phyloP scores from a whole-genome alignment of 2,888 invertebrate species.

The Atethmia centrago region DNA sequence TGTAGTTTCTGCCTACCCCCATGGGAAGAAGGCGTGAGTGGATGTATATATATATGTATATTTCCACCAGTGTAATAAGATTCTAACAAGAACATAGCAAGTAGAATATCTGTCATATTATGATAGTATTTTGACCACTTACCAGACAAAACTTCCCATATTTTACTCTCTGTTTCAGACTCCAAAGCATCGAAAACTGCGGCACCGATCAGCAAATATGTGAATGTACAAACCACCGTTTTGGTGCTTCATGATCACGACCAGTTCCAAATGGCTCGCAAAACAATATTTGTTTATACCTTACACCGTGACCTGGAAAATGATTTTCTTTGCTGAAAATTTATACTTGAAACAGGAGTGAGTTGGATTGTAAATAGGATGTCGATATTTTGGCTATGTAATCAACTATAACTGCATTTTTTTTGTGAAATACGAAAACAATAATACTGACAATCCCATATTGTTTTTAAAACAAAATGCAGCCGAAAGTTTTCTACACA shows the following conservation, averaged over 20 bases:
- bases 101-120: too few relatives aligned
- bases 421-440: too few relatives aligned
- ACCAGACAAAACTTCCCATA: conserved; percentile 96
- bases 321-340: too few relatives aligned
- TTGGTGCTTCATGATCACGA: conserved; percentile 96
- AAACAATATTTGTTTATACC: conserved; percentile 44
- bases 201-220: conserved; percentile 99
- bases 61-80: too few relatives aligned
- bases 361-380: neutral
- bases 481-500: neutral
- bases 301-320: conserved; percentile 35
- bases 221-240: conserved; percentile 99
- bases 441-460: conserved; percentile 4
- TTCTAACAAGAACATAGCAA: too few relatives aligned
- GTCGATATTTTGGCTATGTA: rapidly evolving
- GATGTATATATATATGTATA: too few relatives aligned
- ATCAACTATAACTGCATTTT: too few relatives aligned
- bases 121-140: conserved; percentile 35
- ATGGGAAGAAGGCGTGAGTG: too few relatives aligned
- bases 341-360: too few relatives aligned
- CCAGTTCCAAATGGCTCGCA: conserved; percentile 18
- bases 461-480: conserved; percentile 2
- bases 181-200: conserved; percentile 99
- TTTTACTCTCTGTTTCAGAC: conserved; percentile 97
- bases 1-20: too few relatives aligned